Evolutionary conservation across 37 sponge, comb jelly and placozoan species (phyloP), one percentile per base, ranked within the genome.

Genomic region (Ephydatia muelleri): DNA sequence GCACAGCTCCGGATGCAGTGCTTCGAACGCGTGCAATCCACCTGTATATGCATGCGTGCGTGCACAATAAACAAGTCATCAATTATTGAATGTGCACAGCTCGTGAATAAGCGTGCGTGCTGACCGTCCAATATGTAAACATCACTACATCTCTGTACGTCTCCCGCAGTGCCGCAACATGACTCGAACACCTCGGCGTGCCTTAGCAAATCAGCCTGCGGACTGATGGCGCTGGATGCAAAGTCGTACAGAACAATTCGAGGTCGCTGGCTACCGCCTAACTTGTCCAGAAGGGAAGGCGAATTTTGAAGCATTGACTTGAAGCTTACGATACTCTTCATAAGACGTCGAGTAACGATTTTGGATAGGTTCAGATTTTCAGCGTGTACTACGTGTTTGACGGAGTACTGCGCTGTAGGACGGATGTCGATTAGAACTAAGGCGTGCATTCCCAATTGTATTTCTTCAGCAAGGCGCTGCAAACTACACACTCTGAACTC

Each of bases 361-460:
- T 77, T 68, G 34, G 88, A 80, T 33, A 88, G 84, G 76, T 82
- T 78, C 21, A 92, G 47, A 64, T 88, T 88, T 72, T 81, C 77
- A 33, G 93, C 82, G 0, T 32, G 49, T 36, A 35, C 35, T 13
- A 92, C 85, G 71, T 85, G 93, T 5, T 43, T 48, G 47, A 67
- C 82, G 65, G 68, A 75, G 40, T 68, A 85, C 43, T 84, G 85
- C 11, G 77, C 79, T 64, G 29, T 75, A 9, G 89, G 82, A 5
- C 93, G 86, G 23, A 84, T 67, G 75, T 92, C 93, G 3, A 92
- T 37, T 30, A 92, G 76, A 5, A 92, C n/a, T n/a, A n/a, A n/a
- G n/a, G n/a, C n/a, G n/a, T n/a, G n/a, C n/a, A n/a, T n/a, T n/a
- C n/a, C n/a, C n/a, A n/a, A n/a, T n/a, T n/a, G n/a, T n/a, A n/a